Conservation (phyloP, 2,888 invertebrate genomes). For the Drosophila atroscutellata region DNA sequence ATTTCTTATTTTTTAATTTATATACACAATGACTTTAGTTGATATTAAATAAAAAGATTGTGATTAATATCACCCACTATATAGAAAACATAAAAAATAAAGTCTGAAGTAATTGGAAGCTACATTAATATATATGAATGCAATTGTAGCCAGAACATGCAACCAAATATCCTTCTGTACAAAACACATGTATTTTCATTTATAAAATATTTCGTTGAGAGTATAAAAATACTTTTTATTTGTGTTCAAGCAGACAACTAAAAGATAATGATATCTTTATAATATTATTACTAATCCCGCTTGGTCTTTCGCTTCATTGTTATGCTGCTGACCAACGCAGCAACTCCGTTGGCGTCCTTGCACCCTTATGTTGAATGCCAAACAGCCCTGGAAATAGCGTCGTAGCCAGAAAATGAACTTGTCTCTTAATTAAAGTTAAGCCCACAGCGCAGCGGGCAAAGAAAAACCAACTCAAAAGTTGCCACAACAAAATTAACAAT, state of each 20-base stretch:
- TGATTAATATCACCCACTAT: too few relatives aligned
- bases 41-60: too few relatives aligned
- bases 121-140: too few relatives aligned
- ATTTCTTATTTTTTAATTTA: too few relatives aligned
- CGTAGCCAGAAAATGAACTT: conserved; percentile 55
- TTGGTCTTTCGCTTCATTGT: not conserved
- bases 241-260: not conserved
- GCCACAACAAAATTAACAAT: conserved; percentile 75
- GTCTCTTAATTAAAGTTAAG: conserved; percentile 84
- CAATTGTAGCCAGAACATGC: not conserved
- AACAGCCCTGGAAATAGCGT: conserved; percentile 26
- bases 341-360: not conserved
- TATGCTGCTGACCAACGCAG: conserved; percentile 17
- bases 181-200: not conserved
- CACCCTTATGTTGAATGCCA: conserved; percentile 4
- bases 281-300: not conserved
- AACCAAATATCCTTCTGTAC: not conserved
- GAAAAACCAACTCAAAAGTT: conserved; percentile 53
- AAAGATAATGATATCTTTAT: not conserved
- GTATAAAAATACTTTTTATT: not conserved
- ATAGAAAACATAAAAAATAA: too few relatives aligned
- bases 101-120: too few relatives aligned
- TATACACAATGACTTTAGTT: too few relatives aligned
- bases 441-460: conserved; percentile 54
- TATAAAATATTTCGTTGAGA: not conserved